Conservation (phyloP, 2,113 vertebrate genomes). For the Hippocampus abdominalis region DNA sequence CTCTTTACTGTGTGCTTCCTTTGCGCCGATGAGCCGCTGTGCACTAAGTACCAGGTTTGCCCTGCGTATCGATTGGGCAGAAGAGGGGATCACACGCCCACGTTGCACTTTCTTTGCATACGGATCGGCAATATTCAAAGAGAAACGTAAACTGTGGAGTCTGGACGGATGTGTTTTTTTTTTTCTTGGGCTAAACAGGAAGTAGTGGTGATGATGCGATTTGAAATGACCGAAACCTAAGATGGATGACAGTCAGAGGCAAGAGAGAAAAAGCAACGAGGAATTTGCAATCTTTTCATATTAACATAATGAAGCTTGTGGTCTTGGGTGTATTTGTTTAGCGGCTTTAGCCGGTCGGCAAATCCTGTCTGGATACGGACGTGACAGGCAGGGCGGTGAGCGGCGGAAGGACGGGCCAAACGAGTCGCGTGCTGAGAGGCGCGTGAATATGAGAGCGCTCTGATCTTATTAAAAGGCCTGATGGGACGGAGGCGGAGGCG, state of each 20-base stretch:
- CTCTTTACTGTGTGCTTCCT: slow-evolving; percentile 62
- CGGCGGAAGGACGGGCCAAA: slow-evolving; percentile 41
- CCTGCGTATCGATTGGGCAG: slow-evolving; percentile 39
- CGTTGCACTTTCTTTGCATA: slow-evolving; percentile 11
- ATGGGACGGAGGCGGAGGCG: slow-evolving; percentile 50
- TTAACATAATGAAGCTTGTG: slow-evolving; percentile 53
- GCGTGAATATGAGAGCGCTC: slow-evolving; percentile 47
- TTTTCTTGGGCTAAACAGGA: slow-evolving; percentile 38
- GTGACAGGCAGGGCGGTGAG: slow-evolving; percentile 45
- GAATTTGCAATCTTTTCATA: slow-evolving; percentile 55
- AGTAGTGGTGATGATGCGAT: slow-evolving; percentile 41
- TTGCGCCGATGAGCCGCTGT: slow-evolving; percentile 55
- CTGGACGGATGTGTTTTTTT: slow-evolving; percentile 47
- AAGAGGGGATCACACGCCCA: not conserved
- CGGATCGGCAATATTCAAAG: slow-evolving; percentile 6
- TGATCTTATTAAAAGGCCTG: slow-evolving; percentile 63
- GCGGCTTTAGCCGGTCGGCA: slow-evolving; percentile 41
- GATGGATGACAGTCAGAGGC: slow-evolving; percentile 24
- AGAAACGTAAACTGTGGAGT: slow-evolving; percentile 15
- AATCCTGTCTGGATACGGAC: slow-evolving; percentile 55
- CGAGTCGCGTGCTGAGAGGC: slow-evolving; percentile 19
- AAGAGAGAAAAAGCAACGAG: slow-evolving; percentile 26
- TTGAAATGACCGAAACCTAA: slow-evolving; percentile 40
- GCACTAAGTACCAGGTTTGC: slow-evolving; percentile 36
- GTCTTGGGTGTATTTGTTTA: slow-evolving; percentile 47